These are phyloP conservation scores for Drosophila limbata DNA, from an alignment of 2,888 invertebrate genomes.

Conservation along the genomic window DNA sequence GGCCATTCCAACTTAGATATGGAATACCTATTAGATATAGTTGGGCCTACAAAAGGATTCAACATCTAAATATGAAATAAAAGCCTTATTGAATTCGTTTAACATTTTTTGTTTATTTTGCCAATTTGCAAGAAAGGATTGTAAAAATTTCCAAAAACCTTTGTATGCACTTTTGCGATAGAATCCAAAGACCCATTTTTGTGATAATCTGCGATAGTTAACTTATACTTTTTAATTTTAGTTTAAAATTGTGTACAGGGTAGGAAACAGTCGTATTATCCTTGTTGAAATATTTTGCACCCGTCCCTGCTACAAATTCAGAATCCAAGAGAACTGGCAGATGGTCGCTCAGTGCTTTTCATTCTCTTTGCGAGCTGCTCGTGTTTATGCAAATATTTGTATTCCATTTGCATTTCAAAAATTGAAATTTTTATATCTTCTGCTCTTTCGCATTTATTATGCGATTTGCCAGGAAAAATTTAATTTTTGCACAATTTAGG, in stretches of 20 bases:
- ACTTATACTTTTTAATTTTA: neutral
- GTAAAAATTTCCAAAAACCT: neutral
- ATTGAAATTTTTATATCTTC: conserved; percentile 75
- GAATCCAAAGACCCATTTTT: no score
- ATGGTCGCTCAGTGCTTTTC: conserved; percentile 47
- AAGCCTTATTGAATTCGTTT: neutral
- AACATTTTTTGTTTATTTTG: neutral
- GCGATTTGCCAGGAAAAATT: conserved; percentile 62
- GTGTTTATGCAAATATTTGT: conserved; percentile 80
- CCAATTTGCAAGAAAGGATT: neutral
- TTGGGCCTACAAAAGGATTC: neutral
- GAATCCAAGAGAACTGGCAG: conserved; percentile 44
- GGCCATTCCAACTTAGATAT: neutral
- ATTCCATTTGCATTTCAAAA: conserved; percentile 81
- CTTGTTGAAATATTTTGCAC: neutral
- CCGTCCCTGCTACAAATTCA: conserved; percentile 8
- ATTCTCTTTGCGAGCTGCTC: conserved; percentile 46
- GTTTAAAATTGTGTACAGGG: conserved; percentile 14
- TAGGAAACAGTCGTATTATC: neutral
- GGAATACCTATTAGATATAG: neutral
- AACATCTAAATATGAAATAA: neutral
- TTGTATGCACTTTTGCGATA: no score
- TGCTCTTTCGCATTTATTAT: conserved; percentile 62
- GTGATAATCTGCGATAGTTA: neutral
- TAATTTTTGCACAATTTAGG: conserved; percentile 69